Conservation (phyloP, 2,888 invertebrate genomes). For the Sarcophaga caerulescens region DNA sequence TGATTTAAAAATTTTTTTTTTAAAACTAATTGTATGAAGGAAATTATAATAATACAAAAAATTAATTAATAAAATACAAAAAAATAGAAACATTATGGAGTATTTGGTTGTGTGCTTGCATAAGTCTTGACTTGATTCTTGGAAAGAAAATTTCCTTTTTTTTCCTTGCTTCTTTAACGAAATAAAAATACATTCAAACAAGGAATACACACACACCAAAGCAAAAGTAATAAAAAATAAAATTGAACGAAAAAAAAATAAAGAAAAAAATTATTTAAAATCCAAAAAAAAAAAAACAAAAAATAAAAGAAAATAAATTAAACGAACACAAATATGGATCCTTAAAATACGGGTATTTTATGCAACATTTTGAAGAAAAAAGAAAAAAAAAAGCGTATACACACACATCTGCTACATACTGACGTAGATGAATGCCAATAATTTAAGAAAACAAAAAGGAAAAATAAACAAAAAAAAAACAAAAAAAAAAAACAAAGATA, state of each 20-base stretch:
- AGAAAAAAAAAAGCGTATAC: conserved; percentile 8
- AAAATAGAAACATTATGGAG: conserved; percentile 10
- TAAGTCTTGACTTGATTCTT: conserved; percentile 20
- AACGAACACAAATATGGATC: conserved; percentile 47
- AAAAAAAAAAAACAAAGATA: conserved; percentile 11
- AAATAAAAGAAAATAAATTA: not conserved
- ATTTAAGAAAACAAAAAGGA: not conserved
- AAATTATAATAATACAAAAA: conserved; percentile 27
- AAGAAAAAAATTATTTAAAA: conserved; percentile 37
- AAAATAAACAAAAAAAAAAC: not conserved
- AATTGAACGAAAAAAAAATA: not conserved
- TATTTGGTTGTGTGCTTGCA: conserved; percentile 44
- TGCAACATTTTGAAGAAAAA: conserved; percentile 21
- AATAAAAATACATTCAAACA: not conserved
- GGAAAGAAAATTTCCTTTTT: not conserved
- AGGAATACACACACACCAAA: not conserved
- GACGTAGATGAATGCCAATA: not conserved
- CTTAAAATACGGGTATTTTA: conserved; percentile 67
- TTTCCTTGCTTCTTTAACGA: conserved; percentile 1
- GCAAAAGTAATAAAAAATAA: not conserved
- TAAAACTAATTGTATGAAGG: not conserved
- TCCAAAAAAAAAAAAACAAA: not conserved
- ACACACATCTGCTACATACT: not conserved
- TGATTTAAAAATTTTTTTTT: too few relatives aligned
- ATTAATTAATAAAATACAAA: conserved; percentile 20